Evolutionary conservation across 2,888 invertebrate species (phyloP).

Genomic region (Andrena hattorfiana): DNA sequence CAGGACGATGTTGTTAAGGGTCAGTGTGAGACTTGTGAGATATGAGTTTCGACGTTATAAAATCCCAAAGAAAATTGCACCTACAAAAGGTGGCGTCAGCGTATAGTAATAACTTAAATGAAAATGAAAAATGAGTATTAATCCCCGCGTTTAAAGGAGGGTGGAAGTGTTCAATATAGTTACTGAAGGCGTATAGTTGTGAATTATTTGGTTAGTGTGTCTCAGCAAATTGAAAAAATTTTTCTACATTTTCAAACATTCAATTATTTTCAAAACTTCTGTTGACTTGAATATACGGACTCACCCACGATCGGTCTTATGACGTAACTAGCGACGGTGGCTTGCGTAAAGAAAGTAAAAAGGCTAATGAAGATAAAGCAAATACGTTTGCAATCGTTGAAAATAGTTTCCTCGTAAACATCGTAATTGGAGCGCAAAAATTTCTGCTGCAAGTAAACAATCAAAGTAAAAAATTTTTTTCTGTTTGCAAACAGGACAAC

Average conservation of each 20-base stretch:
- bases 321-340: slow-evolving; percentile 29
- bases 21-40: too few relatives aligned
- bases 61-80: too few relatives aligned
- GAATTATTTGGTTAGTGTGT: too few relatives aligned
- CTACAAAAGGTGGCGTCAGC: background rate
- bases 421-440: slow-evolving; percentile 51
- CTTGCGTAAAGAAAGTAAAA: slow-evolving; percentile 18
- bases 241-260: background rate
- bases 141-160: too few relatives aligned
- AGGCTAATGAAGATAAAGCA: slow-evolving; percentile 38
- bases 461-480: slow-evolving; percentile 43
- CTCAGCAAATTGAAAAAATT: background rate
- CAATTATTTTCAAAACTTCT: background rate
- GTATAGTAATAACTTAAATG: background rate
- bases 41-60: too few relatives aligned
- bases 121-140: background rate
- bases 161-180: too few relatives aligned
- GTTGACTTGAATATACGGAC: background rate
- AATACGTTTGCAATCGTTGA: slow-evolving; percentile 11
- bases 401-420: slow-evolving; percentile 29
- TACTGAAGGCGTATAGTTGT: too few relatives aligned
- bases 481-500: slow-evolving; percentile 57
- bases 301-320: slow-evolving; percentile 42
- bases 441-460: slow-evolving; percentile 31
- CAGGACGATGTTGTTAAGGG: too few relatives aligned